Base-by-base conservation (phyloP, 2,888 invertebrate species). In the Cantharis rufa region DNA sequence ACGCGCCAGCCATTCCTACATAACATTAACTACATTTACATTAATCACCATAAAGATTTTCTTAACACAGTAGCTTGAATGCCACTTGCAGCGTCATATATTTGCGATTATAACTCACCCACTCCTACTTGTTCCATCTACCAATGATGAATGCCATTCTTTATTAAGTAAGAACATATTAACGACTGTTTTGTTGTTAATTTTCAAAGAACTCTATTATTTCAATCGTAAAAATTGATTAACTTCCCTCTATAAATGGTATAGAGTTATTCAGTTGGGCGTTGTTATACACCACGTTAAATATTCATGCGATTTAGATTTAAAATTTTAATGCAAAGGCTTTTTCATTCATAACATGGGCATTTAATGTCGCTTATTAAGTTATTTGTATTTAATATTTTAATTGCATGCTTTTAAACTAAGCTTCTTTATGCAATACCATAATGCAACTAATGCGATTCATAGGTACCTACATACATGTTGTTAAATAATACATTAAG, bases 21-120 rank as follows among this genome's bases (percentile, higher is more conserved):
- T 81, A 81, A 81, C 79, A 81, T 82, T 82, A 82, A 82, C 79
- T 81, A 79, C 81, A 81, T 82, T 81, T 79, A 82, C 82, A 82
- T 82, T 82, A 81, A 82, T 82, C 82, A 82, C 80, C 82, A 82
- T 82, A 82, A 80, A 80, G 79, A 80, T 79, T 80, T 80, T 81
- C 81, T 80, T 80, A 78, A 74, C 80, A 78, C 79, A 78, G 79
- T 80, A 80, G 80, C 78, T 76, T 64, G 74, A 75, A 80, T 76
- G 78, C 78, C 76, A 79, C 73, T 80, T 77, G 79, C 80, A 80
- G 76, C 80, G 75, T 77, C 76, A 72, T 75, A 78, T 78, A 75
- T 77, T 78, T 79, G 81, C 77, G 77, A 78, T 79, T 78, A 78
- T 80, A 81, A 78, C 74, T 79, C 75, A 77, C 78, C 77, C 75